Base-by-base conservation (phyloP, 1,140 invertebrate genomes). In the Reticulitermes speratus region DNA sequence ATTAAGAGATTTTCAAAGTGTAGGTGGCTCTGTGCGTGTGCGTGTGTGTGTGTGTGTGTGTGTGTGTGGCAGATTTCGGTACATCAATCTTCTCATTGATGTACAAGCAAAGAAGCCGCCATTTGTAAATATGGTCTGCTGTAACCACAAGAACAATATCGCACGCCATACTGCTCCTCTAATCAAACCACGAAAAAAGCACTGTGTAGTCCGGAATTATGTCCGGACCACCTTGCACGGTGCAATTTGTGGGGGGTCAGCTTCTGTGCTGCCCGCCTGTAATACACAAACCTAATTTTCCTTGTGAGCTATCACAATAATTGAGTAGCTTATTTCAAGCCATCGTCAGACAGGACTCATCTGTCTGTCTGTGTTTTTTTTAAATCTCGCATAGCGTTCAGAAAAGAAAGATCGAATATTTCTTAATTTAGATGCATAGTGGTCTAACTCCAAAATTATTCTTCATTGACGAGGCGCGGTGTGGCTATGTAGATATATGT, bases 281-380 rank as follows among this genome's bases (percentile, higher is more conserved):
- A 75, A 75, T 30, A 75, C 12, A 75, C 65, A 65, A 65, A 65
- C 59, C 59, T 65, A 65, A 65, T 65, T 65, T 65, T 65, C 59
- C 65, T n/a, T 8, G 25, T 30, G 25, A 75, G 65, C 65, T 30
- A 75, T 30, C 25, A 30, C n/a, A 75, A 75, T 75, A 75, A 75
- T 75, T 75, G 65, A 75, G 65, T 75, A 75, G 65, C 65, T 75
- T 30, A 75, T 75, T 65, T 19, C 59, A 7, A 65, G 1, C 25
- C 59, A n/a, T 65, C 8, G 19, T 65, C 59, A 65, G 65, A 75
- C 25, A 75, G 25, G n/a, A 75, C 65, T 75, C 65, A 75, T 75
- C 65, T n/a, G n/a, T 75, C 65, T 75, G 19, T 65, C 19, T 65
- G 8, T 16, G n/a, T 75, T 75, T 25, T 69, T n/a, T 30, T 30